Evolutionary conservation across 2,888 invertebrate species (phyloP), one percentile per base, ranked within the genome.

Genomic region (Epiblema foenella): DNA sequence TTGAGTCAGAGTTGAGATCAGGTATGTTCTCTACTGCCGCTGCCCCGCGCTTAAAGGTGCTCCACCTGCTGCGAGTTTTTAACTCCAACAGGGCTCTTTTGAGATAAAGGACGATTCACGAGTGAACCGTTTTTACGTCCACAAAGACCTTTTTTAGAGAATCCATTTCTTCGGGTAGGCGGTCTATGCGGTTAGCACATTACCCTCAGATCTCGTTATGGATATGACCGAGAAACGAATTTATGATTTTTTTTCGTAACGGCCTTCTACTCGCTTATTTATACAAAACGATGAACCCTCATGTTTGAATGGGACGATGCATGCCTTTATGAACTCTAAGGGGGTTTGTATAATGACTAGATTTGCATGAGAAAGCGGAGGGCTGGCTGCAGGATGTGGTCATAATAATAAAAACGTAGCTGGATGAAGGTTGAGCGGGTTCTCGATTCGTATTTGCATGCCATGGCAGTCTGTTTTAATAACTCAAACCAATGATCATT

Each of bases 121-220:
- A 78, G 75, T 78, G 80, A 83, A 78, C 77, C 81, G 79, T 84
- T 85, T 82, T 84, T 82, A 80, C 80, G 80, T 82, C 78, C 79
- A 82, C 84, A 85, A 84, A 85, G 82, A 79, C 83, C 82, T 80
- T 85, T 84, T 82, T 80, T 77, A 73, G 77, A 76, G 81, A 81
- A 82, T 84, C 84, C 83, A 82, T 84, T 84, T 81, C 85, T 83
- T 83, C 76, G 76, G 77, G 76, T 80, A 81, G 77, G 77, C 82
- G 81, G 81, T 85, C 84, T 84, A 83, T 77, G 83, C 81, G 84
- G 84, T 82, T 83, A 83, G 78, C 83, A 81, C 83, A 84, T 83
- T 85, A 83, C 84, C 83, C 85, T 70, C 72, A 68, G 69, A 75
- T 74, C 74, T 75, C 68, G 69, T 69, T 81, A 76, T 80, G 85